Conservation (phyloP, 2,888 invertebrate genomes). For the Tenthredo notha region DNA sequence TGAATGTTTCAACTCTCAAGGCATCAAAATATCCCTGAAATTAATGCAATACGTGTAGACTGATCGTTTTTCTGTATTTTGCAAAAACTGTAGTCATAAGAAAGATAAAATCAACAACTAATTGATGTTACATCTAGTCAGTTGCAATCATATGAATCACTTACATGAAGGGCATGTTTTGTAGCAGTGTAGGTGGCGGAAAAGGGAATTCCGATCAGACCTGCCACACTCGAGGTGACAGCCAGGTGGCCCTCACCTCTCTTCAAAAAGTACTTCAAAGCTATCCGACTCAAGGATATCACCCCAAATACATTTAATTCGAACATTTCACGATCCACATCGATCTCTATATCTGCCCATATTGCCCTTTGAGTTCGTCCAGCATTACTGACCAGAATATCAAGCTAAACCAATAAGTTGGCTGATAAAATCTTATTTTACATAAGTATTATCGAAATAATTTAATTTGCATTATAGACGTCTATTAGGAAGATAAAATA, state of each 20-base stretch:
- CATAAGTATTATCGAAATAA: not conserved
- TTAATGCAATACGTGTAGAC: constrained; percentile 54
- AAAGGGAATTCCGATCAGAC: constrained; percentile 84
- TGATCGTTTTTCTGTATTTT: not conserved
- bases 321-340: constrained; percentile 88
- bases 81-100: not conserved
- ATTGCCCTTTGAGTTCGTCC: constrained; percentile 88
- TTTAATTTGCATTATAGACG: not conserved
- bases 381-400: constrained; percentile 90
- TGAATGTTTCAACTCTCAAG: constrained; percentile 82
- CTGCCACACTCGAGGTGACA: constrained; percentile 88
- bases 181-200: constrained; percentile 87
- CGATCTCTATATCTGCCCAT: constrained; percentile 86
- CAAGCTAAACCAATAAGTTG: constrained; percentile 79
- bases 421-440: not conserved
- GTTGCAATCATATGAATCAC: constrained; percentile 58
- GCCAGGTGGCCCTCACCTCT: constrained; percentile 84
- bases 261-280: constrained; percentile 83
- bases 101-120: not conserved
- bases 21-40: constrained; percentile 86
- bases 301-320: constrained; percentile 89
- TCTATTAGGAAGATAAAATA: not conserved
- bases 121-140: not conserved
- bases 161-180: constrained; percentile 89
- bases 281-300: constrained; percentile 85